These are phyloP conservation scores for Progne subis DNA, from an alignment of 2,113 vertebrate species.

Conservation along the genomic window DNA sequence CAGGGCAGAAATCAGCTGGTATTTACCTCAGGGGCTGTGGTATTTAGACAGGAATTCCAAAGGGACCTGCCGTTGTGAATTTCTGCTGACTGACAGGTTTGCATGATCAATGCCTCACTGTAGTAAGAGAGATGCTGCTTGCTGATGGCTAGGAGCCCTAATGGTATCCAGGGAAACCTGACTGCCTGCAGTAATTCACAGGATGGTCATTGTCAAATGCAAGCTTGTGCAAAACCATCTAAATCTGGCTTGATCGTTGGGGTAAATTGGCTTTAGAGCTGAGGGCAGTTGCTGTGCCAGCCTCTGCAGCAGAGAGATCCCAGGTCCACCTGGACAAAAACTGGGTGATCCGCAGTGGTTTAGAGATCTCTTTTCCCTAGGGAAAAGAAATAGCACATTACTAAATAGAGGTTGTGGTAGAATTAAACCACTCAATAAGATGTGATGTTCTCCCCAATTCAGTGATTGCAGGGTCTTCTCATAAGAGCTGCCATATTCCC, in stretches of 20 bases:
- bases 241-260: background rate
- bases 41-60: background rate
- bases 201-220: background rate
- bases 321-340: background rate
- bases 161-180: background rate
- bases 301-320: background rate
- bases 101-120: background rate
- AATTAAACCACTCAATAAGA: background rate
- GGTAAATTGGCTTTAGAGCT: background rate
- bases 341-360: background rate
- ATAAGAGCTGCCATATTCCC: background rate
- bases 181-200: background rate
- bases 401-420: background rate
- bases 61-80: background rate
- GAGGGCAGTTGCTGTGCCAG: background rate
- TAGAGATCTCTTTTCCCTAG: background rate
- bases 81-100: background rate
- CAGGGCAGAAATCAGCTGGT: background rate
- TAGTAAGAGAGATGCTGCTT: background rate
- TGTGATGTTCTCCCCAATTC: background rate
- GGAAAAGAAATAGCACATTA: background rate
- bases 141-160: background rate
- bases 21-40: background rate
- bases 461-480: background rate
- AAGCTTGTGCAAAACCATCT: background rate